These are phyloP conservation scores for Mesochorus sp. DNA, from an alignment of 2,888 invertebrate species.

Conservation along the genomic window DNA sequence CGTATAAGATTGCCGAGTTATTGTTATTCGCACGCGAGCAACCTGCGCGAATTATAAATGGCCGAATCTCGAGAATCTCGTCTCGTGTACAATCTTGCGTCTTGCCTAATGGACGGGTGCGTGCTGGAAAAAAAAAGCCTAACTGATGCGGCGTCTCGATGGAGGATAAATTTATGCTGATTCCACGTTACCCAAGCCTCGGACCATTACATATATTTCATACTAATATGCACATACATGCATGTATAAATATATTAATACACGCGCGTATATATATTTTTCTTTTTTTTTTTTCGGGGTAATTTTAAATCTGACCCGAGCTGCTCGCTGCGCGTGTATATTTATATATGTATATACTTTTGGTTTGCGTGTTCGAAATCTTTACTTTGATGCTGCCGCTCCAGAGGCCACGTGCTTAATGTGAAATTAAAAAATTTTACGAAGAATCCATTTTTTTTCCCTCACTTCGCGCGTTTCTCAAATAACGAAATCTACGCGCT, in stretches of 20 bases:
- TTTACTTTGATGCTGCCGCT: slow-evolving; percentile 28
- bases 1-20: slow-evolving; percentile 46
- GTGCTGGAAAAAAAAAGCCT: slow-evolving; percentile 5
- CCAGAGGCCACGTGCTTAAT: background rate
- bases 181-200: slow-evolving; percentile 6
- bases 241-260: too few relatives aligned
- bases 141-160: slow-evolving; percentile 34
- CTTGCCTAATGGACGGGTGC: slow-evolving; percentile 19
- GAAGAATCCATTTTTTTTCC: background rate
- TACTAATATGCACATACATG: background rate
- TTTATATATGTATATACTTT: background rate
- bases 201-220: background rate
- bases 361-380: background rate
- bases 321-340: background rate
- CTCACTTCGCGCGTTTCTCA: background rate
- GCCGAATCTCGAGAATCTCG: slow-evolving; percentile 31
- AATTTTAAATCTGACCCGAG: background rate
- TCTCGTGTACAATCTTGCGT: slow-evolving; percentile 27
- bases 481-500: background rate
- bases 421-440: background rate
- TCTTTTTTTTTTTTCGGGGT: background rate
- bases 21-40: slow-evolving; percentile 38
- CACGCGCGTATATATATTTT: background rate
- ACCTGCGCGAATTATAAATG: slow-evolving; percentile 45
- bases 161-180: slow-evolving; percentile 27